Percentiles rank a stretch among this genome's conserved stretches.
phyloP scores from a whole-genome alignment of 2,888 invertebrate species.

The Drosophila mulleri region DNA sequence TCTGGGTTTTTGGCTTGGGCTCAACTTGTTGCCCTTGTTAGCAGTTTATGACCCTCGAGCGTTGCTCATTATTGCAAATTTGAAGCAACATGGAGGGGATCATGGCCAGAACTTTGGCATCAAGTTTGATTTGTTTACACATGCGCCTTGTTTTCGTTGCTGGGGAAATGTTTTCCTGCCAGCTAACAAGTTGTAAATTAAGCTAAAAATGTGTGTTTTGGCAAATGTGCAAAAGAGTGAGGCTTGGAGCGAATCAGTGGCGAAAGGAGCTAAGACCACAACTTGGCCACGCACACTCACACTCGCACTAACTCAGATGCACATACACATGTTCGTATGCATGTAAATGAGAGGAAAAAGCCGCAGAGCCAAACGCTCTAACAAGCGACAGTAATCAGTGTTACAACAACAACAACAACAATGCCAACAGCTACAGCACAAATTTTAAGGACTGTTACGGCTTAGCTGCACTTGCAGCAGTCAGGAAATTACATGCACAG shows the following conservation, averaged over 20 bases:
- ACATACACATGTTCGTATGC: slow-evolving; percentile 9
- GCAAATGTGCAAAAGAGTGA: slow-evolving; percentile 61
- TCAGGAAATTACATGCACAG: slow-evolving; percentile 71
- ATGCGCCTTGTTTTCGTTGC: slow-evolving; percentile 59
- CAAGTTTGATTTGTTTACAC: slow-evolving; percentile 75
- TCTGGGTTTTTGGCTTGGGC: slow-evolving; percentile 25
- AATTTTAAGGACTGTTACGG: slow-evolving; percentile 25
- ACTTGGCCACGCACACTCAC: slow-evolving; percentile 35
- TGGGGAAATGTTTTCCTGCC: slow-evolving; percentile 62
- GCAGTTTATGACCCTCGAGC: slow-evolving; percentile 57
- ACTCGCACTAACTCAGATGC: slow-evolving; percentile 8
- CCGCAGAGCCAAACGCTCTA: slow-evolving; percentile 75
- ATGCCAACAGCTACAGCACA: slow-evolving; percentile 27
- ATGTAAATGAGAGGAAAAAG: slow-evolving; percentile 66
- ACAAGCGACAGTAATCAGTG: slow-evolving; percentile 74
- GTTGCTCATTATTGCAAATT: slow-evolving; percentile 69
- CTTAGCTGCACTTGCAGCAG: slow-evolving; percentile 31
- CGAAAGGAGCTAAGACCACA: slow-evolving; percentile 29
- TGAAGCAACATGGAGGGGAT: slow-evolving; percentile 28
- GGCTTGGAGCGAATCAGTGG: slow-evolving; percentile 2
- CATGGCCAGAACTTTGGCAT: slow-evolving; percentile 61
- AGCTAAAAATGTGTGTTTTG: slow-evolving; percentile 74
- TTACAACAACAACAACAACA: slow-evolving; percentile 42
- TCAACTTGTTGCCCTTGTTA: slow-evolving; percentile 67
- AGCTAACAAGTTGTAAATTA: slow-evolving; percentile 78